Percentiles rank a stretch among this genome's conserved stretches.
These are phyloP conservation scores for Habrosyne pyritoides DNA, from an alignment of 2,888 invertebrate species.

Conservation along the genomic window DNA sequence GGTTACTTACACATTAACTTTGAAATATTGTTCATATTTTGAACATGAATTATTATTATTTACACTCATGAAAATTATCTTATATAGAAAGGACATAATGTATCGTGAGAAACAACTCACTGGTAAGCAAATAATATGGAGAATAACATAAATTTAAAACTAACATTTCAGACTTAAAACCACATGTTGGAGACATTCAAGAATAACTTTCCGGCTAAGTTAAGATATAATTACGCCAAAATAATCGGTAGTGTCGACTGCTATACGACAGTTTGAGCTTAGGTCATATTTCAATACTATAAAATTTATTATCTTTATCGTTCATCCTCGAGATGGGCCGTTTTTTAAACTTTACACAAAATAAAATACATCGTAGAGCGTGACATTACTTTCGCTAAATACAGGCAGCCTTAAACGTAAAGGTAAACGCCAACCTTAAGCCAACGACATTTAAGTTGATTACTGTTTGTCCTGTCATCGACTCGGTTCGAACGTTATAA, in stretches of 20 bases:
- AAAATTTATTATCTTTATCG: too few species aligned
- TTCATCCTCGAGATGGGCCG: too few species aligned
- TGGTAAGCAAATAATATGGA: too few species aligned
- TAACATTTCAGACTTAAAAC: conserved; percentile 30
- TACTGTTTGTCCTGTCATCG: neutral
- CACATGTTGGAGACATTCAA: conserved; percentile 12
- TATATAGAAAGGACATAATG: conserved; percentile 11
- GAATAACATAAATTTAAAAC: conserved; percentile 11
- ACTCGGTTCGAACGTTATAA: neutral
- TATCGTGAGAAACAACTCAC: neutral
- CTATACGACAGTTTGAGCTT: conserved; percentile 1
- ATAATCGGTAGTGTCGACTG: too few species aligned
- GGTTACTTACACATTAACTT: neutral
- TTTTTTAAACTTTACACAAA: too few species aligned
- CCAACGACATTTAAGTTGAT: neutral
- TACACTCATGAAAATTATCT: conserved; percentile 16
- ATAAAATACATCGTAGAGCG: too few species aligned
- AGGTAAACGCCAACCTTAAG: too few species aligned
- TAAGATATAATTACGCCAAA: too few species aligned
- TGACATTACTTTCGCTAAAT: too few species aligned
- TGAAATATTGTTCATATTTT: neutral
- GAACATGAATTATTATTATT: conserved; percentile 11
- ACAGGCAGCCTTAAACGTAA: neutral
- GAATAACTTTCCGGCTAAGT: too few species aligned
- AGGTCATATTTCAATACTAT: conserved; percentile 15